These are phyloP conservation scores for Ctenomys sociabilis DNA, from an alignment of 2,113 vertebrate genomes.

Conservation along the genomic window DNA sequence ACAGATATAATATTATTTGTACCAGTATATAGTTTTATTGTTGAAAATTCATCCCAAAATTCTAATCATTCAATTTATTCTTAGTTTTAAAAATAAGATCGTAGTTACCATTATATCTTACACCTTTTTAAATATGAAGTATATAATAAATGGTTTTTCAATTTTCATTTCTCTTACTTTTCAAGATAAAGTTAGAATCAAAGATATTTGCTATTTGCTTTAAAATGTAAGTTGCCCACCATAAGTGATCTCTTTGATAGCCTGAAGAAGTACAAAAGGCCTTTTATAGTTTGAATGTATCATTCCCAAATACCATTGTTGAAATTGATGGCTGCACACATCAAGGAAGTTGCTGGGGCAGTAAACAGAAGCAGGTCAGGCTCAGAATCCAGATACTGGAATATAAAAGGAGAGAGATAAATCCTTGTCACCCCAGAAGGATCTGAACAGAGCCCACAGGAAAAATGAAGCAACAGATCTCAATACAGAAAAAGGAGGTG, in stretches of 20 bases:
- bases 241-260: neutral
- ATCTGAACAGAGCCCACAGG: neutral
- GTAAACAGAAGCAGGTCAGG: neutral
- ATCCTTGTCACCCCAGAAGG: neutral
- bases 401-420: neutral
- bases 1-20: neutral
- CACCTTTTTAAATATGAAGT: neutral
- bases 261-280: neutral
- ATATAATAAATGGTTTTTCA: neutral
- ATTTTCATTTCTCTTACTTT: conserved; percentile 25
- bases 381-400: neutral
- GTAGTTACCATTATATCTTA: neutral
- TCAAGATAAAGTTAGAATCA: neutral
- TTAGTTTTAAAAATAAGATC: neutral
- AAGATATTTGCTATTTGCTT: neutral
- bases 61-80: neutral
- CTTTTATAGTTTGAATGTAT: neutral
- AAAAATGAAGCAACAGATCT: neutral
- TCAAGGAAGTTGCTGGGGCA: neutral
- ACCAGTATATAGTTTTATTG: neutral
- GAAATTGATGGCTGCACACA: neutral
- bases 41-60: neutral
- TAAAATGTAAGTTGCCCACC: neutral
- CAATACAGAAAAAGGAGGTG: neutral
- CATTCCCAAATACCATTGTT: neutral